Percentiles rank a stretch among this genome's conserved stretches.
These are phyloP conservation scores for Dysidea cf. avara DNA, from an alignment of 37 sponge, comb jelly and placozoan genomes.

Conservation along the genomic window DNA sequence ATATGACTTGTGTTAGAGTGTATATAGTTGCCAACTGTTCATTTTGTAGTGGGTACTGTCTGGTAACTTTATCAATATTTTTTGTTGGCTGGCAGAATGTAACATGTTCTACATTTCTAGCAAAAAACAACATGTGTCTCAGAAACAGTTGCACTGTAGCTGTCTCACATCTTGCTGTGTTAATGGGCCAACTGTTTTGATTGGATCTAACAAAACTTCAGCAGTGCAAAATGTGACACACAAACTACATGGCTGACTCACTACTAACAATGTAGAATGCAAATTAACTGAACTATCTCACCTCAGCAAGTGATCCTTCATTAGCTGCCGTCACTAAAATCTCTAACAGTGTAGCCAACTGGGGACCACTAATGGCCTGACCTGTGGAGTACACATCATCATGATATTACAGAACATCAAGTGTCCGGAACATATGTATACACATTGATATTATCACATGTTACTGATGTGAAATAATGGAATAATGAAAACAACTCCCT, in stretches of 20 bases:
- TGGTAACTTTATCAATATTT: no score
- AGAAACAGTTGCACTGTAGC: no score
- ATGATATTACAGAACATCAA: neutral
- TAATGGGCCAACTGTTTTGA: constrained; percentile 2
- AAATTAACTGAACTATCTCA: no score
- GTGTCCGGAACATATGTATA: neutral
- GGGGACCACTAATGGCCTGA: constrained; percentile 75
- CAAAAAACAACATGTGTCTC: no score
- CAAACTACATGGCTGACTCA: no score
- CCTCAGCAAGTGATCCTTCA: constrained; percentile 85
- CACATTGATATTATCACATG: neutral
- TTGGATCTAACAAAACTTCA: neutral
- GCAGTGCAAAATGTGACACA: neutral
- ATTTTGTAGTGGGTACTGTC: neutral
- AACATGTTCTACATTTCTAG: no score
- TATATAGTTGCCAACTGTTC: neutral
- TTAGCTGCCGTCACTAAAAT: constrained; percentile 89
- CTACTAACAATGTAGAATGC: neutral
- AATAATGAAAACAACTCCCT: neutral
- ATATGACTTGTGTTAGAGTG: neutral
- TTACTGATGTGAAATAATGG: neutral
- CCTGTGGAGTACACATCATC: constrained; percentile 40
- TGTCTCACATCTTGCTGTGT: no score
- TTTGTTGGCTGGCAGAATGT: no score
- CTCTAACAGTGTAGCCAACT: constrained; percentile 81